phyloP scores from a whole-genome alignment of 2,888 invertebrate genomes.

The Drosophila atripex region DNA sequence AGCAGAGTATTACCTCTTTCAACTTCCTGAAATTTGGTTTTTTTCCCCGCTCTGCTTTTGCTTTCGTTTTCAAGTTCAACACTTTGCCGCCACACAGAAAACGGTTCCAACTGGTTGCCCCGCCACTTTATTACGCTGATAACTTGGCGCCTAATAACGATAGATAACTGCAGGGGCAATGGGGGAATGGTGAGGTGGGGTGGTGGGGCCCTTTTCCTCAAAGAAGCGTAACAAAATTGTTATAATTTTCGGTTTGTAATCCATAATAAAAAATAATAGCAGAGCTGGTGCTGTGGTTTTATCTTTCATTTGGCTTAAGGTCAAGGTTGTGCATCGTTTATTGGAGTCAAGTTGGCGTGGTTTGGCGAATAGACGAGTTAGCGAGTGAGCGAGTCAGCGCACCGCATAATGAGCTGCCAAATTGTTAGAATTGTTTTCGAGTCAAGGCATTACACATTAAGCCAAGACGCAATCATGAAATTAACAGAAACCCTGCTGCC shows the following conservation, averaged over 20 bases:
- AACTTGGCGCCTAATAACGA: constrained; percentile 42
- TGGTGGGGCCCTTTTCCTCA: constrained; percentile 64
- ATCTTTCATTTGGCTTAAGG: constrained; percentile 55
- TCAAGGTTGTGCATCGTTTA: constrained; percentile 75
- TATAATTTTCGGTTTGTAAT: constrained; percentile 71
- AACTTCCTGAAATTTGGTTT: constrained; percentile 9
- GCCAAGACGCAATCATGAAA: constrained; percentile 39
- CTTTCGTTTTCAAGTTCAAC: constrained; percentile 81
- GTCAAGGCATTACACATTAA: constrained; percentile 50
- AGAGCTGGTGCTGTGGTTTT: constrained; percentile 36
- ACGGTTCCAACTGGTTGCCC: constrained; percentile 74
- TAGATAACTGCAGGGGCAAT: constrained; percentile 2
- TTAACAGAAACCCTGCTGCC: constrained; percentile 22
- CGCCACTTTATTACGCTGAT: constrained; percentile 76
- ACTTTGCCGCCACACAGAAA: constrained; percentile 56
- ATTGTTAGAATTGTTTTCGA: constrained; percentile 71
- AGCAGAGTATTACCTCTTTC: constrained; percentile 40
- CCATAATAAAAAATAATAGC: constrained; percentile 65
- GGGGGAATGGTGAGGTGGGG: constrained; percentile 17
- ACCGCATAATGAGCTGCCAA: constrained; percentile 75
- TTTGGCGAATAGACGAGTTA: constrained; percentile 25
- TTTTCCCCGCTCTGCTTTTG: constrained; percentile 45
- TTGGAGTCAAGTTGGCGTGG: constrained; percentile 61
- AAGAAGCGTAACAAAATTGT: constrained; percentile 80
- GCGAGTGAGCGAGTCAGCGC: constrained; percentile 23